Conservation (phyloP, 2,888 invertebrate species). For the Caenorhabditis sp. region DNA sequence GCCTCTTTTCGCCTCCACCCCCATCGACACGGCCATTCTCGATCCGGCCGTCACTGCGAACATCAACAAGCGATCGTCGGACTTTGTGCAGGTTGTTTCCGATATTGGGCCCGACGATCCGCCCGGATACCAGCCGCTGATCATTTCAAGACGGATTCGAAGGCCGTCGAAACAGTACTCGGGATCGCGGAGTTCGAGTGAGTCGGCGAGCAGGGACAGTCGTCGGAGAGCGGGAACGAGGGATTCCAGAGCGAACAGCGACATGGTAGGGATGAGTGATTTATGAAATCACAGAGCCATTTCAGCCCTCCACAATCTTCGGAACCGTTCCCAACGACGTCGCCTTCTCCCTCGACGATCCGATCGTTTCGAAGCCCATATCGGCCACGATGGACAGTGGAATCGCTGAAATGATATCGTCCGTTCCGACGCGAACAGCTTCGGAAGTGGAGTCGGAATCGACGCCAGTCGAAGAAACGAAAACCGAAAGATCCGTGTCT, state of each 20-base stretch:
- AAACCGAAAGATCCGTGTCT: slow-evolving; percentile 6
- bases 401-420: slow-evolving; percentile 41
- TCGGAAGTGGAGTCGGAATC: slow-evolving; percentile 29
- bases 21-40: slow-evolving; percentile 43
- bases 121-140: slow-evolving; percentile 40
- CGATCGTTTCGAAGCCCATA: slow-evolving; percentile 11
- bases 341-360: slow-evolving; percentile 23
- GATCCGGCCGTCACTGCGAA: slow-evolving; percentile 33
- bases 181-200: slow-evolving; percentile 52
- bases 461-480: neutral
- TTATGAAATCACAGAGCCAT: neutral
- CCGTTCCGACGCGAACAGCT: neutral
- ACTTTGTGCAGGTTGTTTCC: slow-evolving; percentile 24
- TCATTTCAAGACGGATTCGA: slow-evolving; percentile 50
- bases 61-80: slow-evolving; percentile 1
- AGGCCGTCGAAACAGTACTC: slow-evolving; percentile 44
- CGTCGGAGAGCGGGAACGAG: slow-evolving; percentile 5
- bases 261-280: slow-evolving; percentile 40
- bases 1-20: slow-evolving; percentile 49
- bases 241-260: slow-evolving; percentile 53
- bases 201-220: slow-evolving; percentile 27
- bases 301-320: slow-evolving; percentile 57
- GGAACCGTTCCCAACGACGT: slow-evolving; percentile 54
- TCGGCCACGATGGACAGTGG: slow-evolving; percentile 51
- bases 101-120: slow-evolving; percentile 22